These are phyloP conservation scores for Cristatella mucedo DNA, from an alignment of 2,888 invertebrate species.

Conservation along the genomic window DNA sequence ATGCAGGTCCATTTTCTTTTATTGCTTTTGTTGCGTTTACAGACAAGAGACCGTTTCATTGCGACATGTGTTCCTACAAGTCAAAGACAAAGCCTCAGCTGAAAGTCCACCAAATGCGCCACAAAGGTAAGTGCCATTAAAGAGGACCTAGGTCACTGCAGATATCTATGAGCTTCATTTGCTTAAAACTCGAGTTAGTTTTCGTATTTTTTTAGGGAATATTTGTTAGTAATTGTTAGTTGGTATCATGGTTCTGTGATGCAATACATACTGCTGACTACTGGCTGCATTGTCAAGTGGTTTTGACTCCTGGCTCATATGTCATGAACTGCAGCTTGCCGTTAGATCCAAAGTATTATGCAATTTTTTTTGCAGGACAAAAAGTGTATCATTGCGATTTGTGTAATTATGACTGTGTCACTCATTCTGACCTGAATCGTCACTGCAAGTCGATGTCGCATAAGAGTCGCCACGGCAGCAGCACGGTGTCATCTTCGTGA, in stretches of 20 bases:
- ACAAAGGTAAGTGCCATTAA: constrained; percentile 33
- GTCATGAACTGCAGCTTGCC: not conserved
- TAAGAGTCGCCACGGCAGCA: too few relatives aligned
- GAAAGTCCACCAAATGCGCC: constrained; percentile 41
- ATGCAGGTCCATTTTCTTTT: too few relatives aligned
- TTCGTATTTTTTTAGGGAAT: too few relatives aligned
- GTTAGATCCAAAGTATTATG: not conserved
- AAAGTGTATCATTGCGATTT: constrained; percentile 36
- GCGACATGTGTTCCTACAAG: constrained; percentile 36
- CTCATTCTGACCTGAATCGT: constrained; percentile 41
- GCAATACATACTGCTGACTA: too few relatives aligned
- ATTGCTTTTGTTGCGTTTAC: too few relatives aligned
- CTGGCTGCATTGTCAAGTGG: too few relatives aligned
- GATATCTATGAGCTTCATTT: not conserved
- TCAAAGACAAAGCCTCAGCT: constrained; percentile 39
- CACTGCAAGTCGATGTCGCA: constrained; percentile 33
- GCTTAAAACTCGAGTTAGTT: too few relatives aligned
- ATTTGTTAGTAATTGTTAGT: too few relatives aligned
- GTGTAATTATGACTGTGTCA: constrained; percentile 41
- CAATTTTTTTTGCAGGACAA: not conserved
- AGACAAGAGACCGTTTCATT: constrained; percentile 38
- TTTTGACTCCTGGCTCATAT: too few relatives aligned
- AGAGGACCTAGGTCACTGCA: too few relatives aligned
- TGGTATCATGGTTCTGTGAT: too few relatives aligned
- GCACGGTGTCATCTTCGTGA: too few relatives aligned